Conservation (phyloP, 2,888 invertebrate species). For the Liposcelis brunnea region DNA sequence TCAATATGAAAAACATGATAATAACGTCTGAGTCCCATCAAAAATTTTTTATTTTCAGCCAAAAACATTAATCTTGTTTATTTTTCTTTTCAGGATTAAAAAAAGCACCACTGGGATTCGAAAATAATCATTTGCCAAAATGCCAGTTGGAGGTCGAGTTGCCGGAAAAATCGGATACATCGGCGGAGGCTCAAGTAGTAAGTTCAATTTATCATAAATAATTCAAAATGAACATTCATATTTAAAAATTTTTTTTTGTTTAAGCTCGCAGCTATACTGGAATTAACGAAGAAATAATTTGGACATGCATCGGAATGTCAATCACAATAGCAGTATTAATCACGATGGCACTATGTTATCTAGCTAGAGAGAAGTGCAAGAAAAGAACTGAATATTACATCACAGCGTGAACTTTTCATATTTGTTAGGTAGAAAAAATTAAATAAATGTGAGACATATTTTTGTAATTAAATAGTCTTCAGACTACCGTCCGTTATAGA, state of each 20-base stretch:
- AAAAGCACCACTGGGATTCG: too few relatives aligned
- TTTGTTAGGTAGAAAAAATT: too few relatives aligned
- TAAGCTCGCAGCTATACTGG: slow-evolving; percentile 66
- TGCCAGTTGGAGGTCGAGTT: slow-evolving; percentile 53
- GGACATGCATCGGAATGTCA: slow-evolving; percentile 78
- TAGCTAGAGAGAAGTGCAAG: slow-evolving; percentile 62
- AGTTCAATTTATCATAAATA: slow-evolving; percentile 21
- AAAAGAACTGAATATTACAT: slow-evolving; percentile 40
- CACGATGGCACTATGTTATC: slow-evolving; percentile 66
- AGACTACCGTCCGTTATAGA: too few relatives aligned
- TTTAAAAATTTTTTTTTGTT: slow-evolving; percentile 16
- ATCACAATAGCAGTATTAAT: slow-evolving; percentile 64
- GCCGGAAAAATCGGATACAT: slow-evolving; percentile 65
- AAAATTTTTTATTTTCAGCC: too few relatives aligned
- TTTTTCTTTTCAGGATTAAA: too few relatives aligned
- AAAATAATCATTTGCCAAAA: too few relatives aligned
- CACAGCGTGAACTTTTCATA: slow-evolving; percentile 17
- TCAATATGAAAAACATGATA: too few relatives aligned
- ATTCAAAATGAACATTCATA: too few relatives aligned
- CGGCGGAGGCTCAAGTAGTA: slow-evolving; percentile 57
- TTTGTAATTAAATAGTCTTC: too few relatives aligned
- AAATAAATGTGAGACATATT: too few relatives aligned
- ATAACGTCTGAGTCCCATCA: too few relatives aligned
- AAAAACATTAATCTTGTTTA: too few relatives aligned
- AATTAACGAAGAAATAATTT: slow-evolving; percentile 74